A percentile compares a stretch with the other conserved stretches of the same genome.
These are phyloP conservation scores for Cyphomyrus discorhynchus DNA, from an alignment of 2,113 vertebrate species.

Conservation along the genomic window DNA sequence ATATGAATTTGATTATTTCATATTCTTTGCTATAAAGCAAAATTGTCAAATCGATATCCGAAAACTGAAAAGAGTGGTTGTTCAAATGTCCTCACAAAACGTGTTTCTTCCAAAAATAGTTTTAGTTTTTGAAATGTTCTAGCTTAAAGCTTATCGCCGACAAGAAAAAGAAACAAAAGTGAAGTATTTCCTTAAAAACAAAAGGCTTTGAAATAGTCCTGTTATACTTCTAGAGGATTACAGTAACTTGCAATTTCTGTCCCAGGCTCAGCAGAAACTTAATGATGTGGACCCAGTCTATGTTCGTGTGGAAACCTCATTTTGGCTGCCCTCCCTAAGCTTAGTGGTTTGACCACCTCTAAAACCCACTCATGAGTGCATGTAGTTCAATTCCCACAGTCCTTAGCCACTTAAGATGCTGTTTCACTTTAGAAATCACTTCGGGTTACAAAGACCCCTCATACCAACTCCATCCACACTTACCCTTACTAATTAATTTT, in stretches of 20 bases:
- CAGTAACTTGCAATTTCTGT: background rate
- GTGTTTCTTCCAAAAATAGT: background rate
- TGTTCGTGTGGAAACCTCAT: background rate
- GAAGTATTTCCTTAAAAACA: background rate
- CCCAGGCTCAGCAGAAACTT: background rate
- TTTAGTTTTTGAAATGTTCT: background rate
- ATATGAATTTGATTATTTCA: background rate
- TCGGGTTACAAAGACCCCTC: background rate
- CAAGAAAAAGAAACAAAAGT: background rate
- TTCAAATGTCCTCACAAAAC: background rate
- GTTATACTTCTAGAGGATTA: background rate
- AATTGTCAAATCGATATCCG: background rate
- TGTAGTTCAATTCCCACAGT: slow-evolving; percentile 11
- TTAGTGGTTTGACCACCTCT: background rate
- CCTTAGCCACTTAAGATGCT: background rate
- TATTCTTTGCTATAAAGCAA: background rate
- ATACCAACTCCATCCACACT: background rate
- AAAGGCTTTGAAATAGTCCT: background rate
- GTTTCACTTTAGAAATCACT: background rate
- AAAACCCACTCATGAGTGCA: background rate
- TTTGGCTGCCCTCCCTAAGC: background rate
- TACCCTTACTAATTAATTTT: slow-evolving; percentile 1
- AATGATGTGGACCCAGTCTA: background rate
- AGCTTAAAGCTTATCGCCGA: background rate
- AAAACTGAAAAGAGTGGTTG: background rate